Evolutionary conservation across 2,113 vertebrate species (phyloP).

Genomic region (Carassius auratus): DNA sequence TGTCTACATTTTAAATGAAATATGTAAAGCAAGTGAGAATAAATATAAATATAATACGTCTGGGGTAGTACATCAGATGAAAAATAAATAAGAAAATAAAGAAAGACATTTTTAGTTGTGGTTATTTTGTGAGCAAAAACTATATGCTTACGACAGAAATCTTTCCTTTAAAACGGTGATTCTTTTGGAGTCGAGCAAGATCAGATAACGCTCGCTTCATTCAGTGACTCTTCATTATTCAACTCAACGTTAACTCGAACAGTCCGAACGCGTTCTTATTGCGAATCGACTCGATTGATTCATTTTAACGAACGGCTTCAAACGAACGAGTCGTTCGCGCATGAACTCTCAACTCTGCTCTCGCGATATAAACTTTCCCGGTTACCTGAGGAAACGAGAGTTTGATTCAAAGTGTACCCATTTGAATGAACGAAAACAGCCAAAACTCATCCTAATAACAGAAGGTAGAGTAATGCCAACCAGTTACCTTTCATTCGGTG

Average conservation of each 20-base stretch:
- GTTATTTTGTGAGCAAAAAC: background rate
- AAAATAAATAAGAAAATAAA: no score
- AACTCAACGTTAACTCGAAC: background rate
- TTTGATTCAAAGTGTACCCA: slow-evolving; percentile 52
- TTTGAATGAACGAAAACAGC: slow-evolving; percentile 32
- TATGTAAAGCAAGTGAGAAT: background rate
- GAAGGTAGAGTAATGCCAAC: slow-evolving; percentile 16
- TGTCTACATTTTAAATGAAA: background rate
- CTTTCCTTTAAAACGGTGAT: background rate
- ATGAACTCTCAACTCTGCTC: slow-evolving; percentile 38
- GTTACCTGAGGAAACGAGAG: slow-evolving; percentile 74
- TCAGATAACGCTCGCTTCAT: background rate
- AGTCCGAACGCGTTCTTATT: background rate
- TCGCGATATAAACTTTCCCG: slow-evolving; percentile 69
- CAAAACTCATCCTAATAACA: background rate
- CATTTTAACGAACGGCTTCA: background rate
- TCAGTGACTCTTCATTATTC: background rate
- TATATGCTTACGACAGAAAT: slow-evolving; percentile 42
- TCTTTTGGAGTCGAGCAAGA: background rate
- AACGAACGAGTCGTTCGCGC: slow-evolving; percentile 1
- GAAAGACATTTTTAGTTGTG: background rate
- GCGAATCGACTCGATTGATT: slow-evolving; percentile 5
- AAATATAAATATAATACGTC: background rate
- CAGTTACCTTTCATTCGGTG: background rate
- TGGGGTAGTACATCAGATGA: background rate